Conservation (phyloP, 2,797 vertebrate species). For the Chaetophractus vellerosus region DNA sequence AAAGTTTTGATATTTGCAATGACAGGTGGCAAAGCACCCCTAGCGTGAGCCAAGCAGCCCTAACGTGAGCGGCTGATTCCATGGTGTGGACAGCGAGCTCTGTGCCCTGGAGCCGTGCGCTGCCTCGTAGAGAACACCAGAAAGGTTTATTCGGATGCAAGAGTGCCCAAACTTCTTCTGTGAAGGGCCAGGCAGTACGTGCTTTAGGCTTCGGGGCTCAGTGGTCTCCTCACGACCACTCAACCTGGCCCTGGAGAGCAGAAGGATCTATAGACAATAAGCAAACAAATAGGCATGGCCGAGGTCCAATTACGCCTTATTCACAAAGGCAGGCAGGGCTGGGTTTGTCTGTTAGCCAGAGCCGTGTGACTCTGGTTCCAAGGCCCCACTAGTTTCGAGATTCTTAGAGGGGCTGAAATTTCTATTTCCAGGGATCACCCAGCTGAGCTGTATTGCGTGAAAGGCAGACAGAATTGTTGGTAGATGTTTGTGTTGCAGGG, state of each 20-base stretch:
- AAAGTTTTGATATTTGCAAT: neutral
- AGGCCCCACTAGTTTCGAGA: neutral
- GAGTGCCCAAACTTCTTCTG: neutral
- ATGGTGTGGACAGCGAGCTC: too few relatives aligned
- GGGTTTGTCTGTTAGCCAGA: neutral
- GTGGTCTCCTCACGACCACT: fast-evolving
- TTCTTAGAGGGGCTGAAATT: too few relatives aligned
- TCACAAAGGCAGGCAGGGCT: neutral
- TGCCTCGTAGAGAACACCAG: neutral
- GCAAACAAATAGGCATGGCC: neutral
- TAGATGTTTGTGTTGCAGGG: neutral
- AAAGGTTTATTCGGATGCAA: neutral
- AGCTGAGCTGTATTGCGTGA: neutral
- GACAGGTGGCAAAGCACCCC: neutral
- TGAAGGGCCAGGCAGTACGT: neutral
- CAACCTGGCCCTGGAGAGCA: neutral
- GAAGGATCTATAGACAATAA: neutral
- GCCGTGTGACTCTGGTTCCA: neutral
- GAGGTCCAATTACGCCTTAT: neutral
- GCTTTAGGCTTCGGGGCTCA: neutral
- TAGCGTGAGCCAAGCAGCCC: neutral
- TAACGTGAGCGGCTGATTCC: too few relatives aligned
- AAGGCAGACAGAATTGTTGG: neutral
- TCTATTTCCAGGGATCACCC: neutral
- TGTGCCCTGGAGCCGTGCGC: neutral